These are phyloP conservation scores for Tragelaphus imberbis DNA, from an alignment of 2,113 vertebrate species.

Conservation along the genomic window DNA sequence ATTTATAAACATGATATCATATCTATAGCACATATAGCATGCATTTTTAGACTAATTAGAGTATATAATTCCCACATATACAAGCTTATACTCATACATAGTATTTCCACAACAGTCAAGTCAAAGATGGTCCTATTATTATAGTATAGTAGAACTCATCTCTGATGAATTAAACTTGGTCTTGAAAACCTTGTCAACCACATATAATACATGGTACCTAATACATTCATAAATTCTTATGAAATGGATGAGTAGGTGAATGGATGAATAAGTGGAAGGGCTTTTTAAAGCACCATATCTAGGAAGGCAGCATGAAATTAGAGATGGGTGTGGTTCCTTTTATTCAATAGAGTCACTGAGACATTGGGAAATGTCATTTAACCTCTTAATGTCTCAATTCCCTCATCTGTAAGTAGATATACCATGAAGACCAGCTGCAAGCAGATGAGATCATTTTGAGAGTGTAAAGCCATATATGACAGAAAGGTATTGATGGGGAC, in stretches of 20 bases:
- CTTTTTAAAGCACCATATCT: not conserved
- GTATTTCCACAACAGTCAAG: not conserved
- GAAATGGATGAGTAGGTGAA: not conserved
- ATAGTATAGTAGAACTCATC: not conserved
- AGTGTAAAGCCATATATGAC: not conserved
- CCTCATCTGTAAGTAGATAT: not conserved
- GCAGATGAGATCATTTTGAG: not conserved
- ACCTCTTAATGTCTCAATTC: not conserved
- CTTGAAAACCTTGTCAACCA: not conserved
- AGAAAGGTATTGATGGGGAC: not conserved
- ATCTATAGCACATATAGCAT: not conserved
- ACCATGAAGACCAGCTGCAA: not conserved
- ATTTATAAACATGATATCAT: not conserved
- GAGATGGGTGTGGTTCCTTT: not conserved
- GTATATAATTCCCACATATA: constrained; percentile 17
- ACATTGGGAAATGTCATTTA: constrained; percentile 21
- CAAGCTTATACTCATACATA: not conserved
- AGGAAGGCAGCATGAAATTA: not conserved
- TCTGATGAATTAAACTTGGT: constrained; percentile 19
- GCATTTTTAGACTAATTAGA: constrained; percentile 20
- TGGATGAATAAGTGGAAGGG: not conserved
- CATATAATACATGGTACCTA: not conserved
- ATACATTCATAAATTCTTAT: not conserved
- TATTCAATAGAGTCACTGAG: not conserved
- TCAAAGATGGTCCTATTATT: constrained; percentile 1